Evolutionary conservation across 2,888 invertebrate genomes (phyloP).

Genomic region (Volucella inflata): DNA sequence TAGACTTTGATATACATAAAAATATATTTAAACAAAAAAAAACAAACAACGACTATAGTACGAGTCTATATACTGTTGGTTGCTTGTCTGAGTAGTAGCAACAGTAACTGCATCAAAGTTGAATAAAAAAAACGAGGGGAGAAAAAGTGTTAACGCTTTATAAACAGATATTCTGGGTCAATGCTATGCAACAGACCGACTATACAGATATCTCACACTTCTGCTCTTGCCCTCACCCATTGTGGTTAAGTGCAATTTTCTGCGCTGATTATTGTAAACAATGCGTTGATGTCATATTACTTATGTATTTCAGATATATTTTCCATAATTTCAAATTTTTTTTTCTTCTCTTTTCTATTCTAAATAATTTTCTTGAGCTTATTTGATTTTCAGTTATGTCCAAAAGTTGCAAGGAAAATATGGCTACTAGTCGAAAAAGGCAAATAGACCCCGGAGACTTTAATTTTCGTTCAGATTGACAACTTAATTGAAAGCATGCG

Average conservation of each 20-base stretch:
- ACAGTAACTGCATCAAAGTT: background rate
- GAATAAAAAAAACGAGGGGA: constrained; percentile 12
- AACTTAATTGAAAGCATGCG: constrained; percentile 51
- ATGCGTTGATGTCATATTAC: constrained; percentile 41
- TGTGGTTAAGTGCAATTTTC: constrained; percentile 52
- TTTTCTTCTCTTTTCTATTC: constrained; percentile 11
- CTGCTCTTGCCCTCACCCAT: background rate
- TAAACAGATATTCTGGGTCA: constrained; percentile 72
- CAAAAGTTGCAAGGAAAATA: constrained; percentile 10
- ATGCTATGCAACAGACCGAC: constrained; percentile 51
- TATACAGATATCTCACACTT: constrained; percentile 10
- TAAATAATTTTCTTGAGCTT: no score
- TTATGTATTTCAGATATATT: constrained; percentile 28
- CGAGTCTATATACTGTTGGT: constrained; percentile 1
- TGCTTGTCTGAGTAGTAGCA: constrained; percentile 1
- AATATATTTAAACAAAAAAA: constrained; percentile 20
- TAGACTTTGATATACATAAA: background rate
- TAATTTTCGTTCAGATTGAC: constrained; percentile 30
- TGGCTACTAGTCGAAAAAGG: background rate
- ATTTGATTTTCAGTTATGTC: background rate
- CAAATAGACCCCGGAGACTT: background rate
- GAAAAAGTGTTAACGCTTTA: constrained; percentile 58
- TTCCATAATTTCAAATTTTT: background rate
- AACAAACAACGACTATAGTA: constrained; percentile 15
- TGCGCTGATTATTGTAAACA: constrained; percentile 60